A percentile compares a stretch with the other conserved stretches of the same genome.
Evolutionary conservation across 2,113 vertebrate genomes (phyloP).

Genomic region (Oxyura jamaicensis): DNA sequence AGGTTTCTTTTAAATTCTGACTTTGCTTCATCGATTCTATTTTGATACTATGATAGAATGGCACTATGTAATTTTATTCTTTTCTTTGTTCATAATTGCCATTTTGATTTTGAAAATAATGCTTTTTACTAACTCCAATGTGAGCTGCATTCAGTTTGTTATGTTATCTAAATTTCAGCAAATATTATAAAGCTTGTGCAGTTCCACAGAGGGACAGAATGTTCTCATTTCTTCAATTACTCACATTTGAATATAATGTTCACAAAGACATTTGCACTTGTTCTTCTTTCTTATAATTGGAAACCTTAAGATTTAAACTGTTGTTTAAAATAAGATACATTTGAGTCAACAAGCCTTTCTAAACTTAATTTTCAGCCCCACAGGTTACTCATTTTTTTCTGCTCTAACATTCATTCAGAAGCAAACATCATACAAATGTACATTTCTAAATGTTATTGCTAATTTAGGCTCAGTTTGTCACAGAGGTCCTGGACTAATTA

Average conservation of each 20-base stretch:
- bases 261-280: slow-evolving; percentile 35
- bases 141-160: slow-evolving; percentile 66
- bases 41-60: slow-evolving; percentile 45
- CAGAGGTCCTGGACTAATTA: background rate
- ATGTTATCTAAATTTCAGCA: slow-evolving; percentile 67
- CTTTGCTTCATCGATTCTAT: slow-evolving; percentile 30
- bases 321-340: slow-evolving; percentile 10
- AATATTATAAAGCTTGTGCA: slow-evolving; percentile 36
- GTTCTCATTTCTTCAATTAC: slow-evolving; percentile 64
- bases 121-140: slow-evolving; percentile 51
- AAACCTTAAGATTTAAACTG: slow-evolving; percentile 39
- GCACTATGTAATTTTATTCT: slow-evolving; percentile 48
- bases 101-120: slow-evolving; percentile 74
- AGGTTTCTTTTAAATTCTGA: slow-evolving; percentile 12
- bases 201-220: slow-evolving; percentile 41
- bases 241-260: slow-evolving; percentile 51
- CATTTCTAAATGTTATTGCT: background rate
- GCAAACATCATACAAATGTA: background rate
- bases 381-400: background rate
- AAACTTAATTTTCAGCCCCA: slow-evolving; percentile 21
- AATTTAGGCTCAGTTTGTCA: background rate
- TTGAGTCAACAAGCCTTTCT: background rate
- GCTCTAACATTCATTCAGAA: background rate
- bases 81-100: slow-evolving; percentile 70
- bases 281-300: slow-evolving; percentile 42